Percentiles rank a stretch among this genome's conserved stretches.
phyloP scores from a whole-genome alignment of 2,888 invertebrate genomes.

The Linnaemya vulpina region DNA sequence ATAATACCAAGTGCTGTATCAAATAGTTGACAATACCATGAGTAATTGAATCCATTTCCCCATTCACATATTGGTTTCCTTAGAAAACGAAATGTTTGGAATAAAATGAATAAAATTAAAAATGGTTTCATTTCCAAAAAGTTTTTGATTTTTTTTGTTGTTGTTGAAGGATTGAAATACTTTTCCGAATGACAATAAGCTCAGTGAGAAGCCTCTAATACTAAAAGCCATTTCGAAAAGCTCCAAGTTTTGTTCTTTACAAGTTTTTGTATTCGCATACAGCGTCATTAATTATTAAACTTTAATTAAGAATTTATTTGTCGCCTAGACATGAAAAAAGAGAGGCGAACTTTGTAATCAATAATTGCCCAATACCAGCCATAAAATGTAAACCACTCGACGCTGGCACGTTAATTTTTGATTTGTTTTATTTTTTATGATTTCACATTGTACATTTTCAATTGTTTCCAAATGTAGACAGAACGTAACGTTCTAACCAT shows the following conservation, averaged over 20 bases:
- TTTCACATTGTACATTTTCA: conserved; percentile 6
- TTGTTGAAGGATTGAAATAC: no score
- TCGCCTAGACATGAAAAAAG: conserved; percentile 26
- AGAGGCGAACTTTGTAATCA: conserved; percentile 39
- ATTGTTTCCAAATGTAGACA: conserved; percentile 28
- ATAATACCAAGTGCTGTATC: no score
- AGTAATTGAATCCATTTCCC: no score
- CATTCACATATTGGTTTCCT: no score
- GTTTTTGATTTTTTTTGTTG: no score
- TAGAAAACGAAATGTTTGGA: no score
- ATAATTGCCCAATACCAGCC: conserved; percentile 54
- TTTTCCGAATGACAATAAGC: no score
- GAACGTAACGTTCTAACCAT: background rate
- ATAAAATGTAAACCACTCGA: conserved; percentile 35
- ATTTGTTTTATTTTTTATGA: conserved; percentile 41
- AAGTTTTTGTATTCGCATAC: background rate
- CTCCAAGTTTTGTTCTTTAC: background rate
- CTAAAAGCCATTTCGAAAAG: background rate
- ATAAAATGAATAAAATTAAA: no score
- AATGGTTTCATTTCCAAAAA: no score
- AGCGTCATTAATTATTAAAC: conserved; percentile 29
- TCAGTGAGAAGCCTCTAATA: no score
- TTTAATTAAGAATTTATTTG: conserved; percentile 50
- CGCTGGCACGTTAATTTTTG: conserved; percentile 48
- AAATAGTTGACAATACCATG: no score